A percentile compares a stretch with the other conserved stretches of the same genome.
Conservation (phyloP, 35 echinoderm and acorn worm species). For the Anneissia japonica region DNA sequence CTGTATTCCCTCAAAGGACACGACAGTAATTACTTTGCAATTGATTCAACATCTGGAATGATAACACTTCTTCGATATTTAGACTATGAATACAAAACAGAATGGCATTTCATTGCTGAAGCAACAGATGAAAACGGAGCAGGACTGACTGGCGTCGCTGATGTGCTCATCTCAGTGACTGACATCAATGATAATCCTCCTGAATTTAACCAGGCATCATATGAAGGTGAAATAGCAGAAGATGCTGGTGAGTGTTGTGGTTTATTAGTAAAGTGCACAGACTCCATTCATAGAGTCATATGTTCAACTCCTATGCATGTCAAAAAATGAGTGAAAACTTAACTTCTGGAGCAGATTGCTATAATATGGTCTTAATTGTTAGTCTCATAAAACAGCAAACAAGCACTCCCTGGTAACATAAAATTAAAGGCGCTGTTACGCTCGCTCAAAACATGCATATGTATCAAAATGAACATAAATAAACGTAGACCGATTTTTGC, state of each 20-base stretch:
- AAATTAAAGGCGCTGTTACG: no score
- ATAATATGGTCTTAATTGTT: no score
- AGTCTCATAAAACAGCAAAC: no score
- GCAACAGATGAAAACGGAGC: constrained; percentile 55
- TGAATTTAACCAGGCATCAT: constrained; percentile 48
- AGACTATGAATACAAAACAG: constrained; percentile 50
- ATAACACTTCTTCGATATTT: constrained; percentile 34
- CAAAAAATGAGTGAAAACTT: no score
- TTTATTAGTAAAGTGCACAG: no score
- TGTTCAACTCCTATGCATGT: no score
- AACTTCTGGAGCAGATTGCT: no score
- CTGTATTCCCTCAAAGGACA: constrained; percentile 45
- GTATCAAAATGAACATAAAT: no score
- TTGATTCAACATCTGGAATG: constrained; percentile 33
- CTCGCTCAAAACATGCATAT: no score
- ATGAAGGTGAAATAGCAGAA: constrained; percentile 21
- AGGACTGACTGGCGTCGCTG: constrained; percentile 44
- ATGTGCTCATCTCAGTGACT: constrained; percentile 26
- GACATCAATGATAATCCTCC: constrained; percentile 75
- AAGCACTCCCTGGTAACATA: no score
- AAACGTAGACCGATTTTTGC: no score
- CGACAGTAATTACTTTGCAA: constrained; percentile 28
- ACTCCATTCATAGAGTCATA: no score
- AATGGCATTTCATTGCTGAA: constrained; percentile 41
- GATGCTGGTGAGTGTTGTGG: not conserved